Conservation (phyloP, 1,140 invertebrate genomes). For the Drosophila lacertosa region DNA sequence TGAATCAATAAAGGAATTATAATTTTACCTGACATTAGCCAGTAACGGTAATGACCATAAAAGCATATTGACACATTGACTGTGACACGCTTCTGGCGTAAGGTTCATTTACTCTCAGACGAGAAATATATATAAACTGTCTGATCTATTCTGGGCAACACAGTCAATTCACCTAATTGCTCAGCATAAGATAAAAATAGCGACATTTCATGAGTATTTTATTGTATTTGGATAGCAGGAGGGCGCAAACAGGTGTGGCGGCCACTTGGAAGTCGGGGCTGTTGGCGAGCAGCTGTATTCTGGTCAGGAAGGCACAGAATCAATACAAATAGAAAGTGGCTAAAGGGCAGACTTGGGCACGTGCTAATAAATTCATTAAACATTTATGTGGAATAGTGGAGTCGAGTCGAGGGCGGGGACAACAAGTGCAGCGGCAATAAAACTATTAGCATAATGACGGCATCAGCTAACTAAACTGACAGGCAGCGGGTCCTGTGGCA, state of each 20-base stretch:
- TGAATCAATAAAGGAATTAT: too few species aligned
- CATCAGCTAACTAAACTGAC: constrained; percentile 49
- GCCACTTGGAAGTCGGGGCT: neutral
- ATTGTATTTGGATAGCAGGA: constrained; percentile 20
- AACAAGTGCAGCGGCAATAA: constrained; percentile 49
- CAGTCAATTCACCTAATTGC: constrained; percentile 9
- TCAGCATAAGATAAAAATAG: constrained; percentile 32
- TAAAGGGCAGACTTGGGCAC: constrained; percentile 14
- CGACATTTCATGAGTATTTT: constrained; percentile 12
- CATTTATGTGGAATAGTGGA: constrained; percentile 49
- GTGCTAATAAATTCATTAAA: constrained; percentile 81
- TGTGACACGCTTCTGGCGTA: too few species aligned
- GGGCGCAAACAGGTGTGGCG: neutral
- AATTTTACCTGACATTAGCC: too few species aligned
- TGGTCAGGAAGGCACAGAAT: constrained; percentile 39
- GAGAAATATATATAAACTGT: constrained; percentile 8
- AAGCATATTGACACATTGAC: too few species aligned
- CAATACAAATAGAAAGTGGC: constrained; percentile 38
- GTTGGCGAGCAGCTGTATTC: constrained; percentile 1
- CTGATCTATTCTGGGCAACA: constrained; percentile 4
- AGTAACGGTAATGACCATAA: too few species aligned
- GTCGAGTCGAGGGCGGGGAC: too few species aligned
- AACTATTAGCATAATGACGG: constrained; percentile 52
- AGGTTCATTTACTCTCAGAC: neutral
- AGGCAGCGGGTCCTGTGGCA: constrained; percentile 22